phyloP scores from a whole-genome alignment of 2,888 invertebrate genomes.

The Trachelus stipa region DNA sequence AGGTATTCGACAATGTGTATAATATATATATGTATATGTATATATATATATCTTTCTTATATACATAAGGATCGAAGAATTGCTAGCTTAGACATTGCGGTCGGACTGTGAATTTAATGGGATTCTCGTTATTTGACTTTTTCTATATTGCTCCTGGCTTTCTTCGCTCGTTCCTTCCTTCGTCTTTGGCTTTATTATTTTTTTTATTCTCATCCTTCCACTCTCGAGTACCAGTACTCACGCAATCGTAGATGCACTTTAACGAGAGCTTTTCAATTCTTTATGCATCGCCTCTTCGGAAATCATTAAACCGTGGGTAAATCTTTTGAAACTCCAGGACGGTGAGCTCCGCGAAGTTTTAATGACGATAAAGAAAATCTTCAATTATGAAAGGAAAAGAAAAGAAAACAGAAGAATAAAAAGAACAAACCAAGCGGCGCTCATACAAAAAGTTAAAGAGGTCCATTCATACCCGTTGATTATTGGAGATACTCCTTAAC shows the following conservation, averaged over 20 bases:
- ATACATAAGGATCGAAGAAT: not conserved
- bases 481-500: not conserved
- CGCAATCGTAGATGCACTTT: not conserved
- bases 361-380: not conserved
- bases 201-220: not conserved
- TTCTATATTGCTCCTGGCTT: not conserved
- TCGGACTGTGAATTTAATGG: not conserved
- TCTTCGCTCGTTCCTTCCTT: conserved; percentile 23
- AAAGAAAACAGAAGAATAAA: not conserved
- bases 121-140: not conserved
- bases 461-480: not conserved
- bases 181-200: conserved; percentile 10
- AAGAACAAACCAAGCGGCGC: too few relatives aligned
- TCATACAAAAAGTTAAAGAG: not conserved
- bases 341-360: not conserved
- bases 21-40: not conserved
- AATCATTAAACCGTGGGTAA: not conserved
- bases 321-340: not conserved
- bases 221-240: not conserved
- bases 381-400: not conserved
- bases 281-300: not conserved
- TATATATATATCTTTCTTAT: too few relatives aligned
- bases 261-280: not conserved
- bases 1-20: not conserved
- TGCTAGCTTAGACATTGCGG: not conserved